Evolutionary conservation across 2,113 vertebrate species (phyloP).

Genomic region (Actenoides lindsayi): DNA sequence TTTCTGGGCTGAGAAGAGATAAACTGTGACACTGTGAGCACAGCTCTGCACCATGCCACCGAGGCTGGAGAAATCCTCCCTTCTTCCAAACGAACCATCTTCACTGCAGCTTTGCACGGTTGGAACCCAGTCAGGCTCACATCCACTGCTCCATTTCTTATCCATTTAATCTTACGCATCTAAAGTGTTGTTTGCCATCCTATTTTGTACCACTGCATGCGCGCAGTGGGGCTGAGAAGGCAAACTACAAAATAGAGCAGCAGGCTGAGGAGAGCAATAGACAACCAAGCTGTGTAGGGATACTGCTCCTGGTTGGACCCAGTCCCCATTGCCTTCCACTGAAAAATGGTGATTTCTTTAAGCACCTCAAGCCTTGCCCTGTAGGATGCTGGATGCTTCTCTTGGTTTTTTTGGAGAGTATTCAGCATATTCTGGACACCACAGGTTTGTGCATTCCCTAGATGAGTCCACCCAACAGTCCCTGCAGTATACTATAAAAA

Average conservation of each 20-base stretch:
- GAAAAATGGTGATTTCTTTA: neutral
- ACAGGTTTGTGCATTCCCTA: neutral
- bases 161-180: neutral
- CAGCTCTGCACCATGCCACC: neutral
- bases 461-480: neutral
- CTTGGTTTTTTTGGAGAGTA: neutral
- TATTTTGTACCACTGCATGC: neutral
- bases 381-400: neutral
- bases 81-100: neutral
- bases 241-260: neutral
- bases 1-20: neutral
- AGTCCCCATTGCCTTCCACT: neutral
- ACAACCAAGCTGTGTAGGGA: neutral
- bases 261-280: neutral
- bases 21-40: neutral
- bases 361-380: neutral
- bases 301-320: neutral
- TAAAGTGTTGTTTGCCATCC: neutral
- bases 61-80: neutral
- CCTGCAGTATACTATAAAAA: neutral
- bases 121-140: neutral
- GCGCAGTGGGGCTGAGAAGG: neutral
- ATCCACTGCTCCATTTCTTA: fast-evolving
- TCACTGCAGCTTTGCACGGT: neutral
- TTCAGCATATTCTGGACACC: neutral